Base-by-base conservation (phyloP, 2,797 vertebrate species). In the Parambassis ranga region DNA sequence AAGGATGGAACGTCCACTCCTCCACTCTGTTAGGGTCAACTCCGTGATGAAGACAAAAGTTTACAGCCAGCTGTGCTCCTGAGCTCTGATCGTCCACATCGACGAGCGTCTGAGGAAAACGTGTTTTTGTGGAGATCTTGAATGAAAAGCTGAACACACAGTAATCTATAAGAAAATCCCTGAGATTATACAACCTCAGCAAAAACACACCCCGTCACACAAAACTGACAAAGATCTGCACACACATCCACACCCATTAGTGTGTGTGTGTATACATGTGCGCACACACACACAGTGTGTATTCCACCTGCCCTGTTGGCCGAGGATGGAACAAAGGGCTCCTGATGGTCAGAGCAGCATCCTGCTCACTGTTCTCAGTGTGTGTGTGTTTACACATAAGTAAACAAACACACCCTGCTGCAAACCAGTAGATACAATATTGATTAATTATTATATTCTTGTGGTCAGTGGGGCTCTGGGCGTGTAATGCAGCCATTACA, bases 171-270 rank as follows among this genome's bases (percentile, higher is more conserved):
- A 32, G 1, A 10, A 37, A 51, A 28, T 19, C 13, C 23, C 28
- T 20, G 18, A 2, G 5, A 41, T 33, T 23, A 49, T 11, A 50
- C 19, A 36, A 46, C 2, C 24, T n/a, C 6, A 18, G 5, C 22
- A 19, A n/a, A 37, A 36, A 70, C 31, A 69, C 71, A 49, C 38
- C 31, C 27, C 41, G 20, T 10, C 11, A 22, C 14, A 48, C 41
- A 10, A 36, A 73, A 42, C 30, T 33, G 4, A 20, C 23, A 15
- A 13, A 4, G 33, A 9, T 19, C 22, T 18, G 8, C 13, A 46
- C 19, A 46, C 6, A 24, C 24, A 5, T 7, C 38, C 42, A 69
- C 23, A 15, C 61, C 11, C 36, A 32, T 19, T 18, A 3, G 27
- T n/a, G n/a, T n/a, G n/a, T n/a, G n/a, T n/a, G n/a, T n/a, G n/a